Evolutionary conservation across 2,888 invertebrate species (phyloP), one percentile per base, ranked within the genome.

Genomic region (Ectobius pallidus): DNA sequence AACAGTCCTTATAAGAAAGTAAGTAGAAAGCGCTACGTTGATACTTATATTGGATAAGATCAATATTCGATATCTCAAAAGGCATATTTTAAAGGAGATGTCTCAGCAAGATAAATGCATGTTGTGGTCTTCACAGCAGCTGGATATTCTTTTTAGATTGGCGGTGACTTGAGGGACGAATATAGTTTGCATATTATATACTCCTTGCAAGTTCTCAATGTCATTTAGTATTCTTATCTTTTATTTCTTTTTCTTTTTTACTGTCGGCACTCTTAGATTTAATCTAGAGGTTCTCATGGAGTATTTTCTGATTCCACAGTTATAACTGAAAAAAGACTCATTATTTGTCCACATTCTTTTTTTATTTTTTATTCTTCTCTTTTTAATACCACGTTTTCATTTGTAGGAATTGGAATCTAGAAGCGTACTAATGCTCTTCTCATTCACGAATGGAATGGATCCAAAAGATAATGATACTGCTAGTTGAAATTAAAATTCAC

Each of bases 161-260:
- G 52, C 25, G 52, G 25, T 52, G 52, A 52, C 25, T 52, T 52
- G 52, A 16, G 46, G 52, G 52, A 52, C 52, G 52, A 52, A 20
- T 52, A 11, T 25, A 52, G 25, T 52, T 52, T 52, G 52, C 52
- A 52, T 52, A 52, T n/a, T n/a, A n/a, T 52, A 52, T 52, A 52
- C 52, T 25, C 22, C 14, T 20, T 25, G 39, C 52, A 22, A 22
- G 52, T 52, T 52, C 20, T 52, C 22, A 52, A 52, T 25, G 20
- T n/a, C n/a, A n/a, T n/a, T n/a, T n/a, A n/a, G n/a, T 46, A 46
- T 46, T 46, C 46, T 46, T 20, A 18, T 46, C 46, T 46, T 18
- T 9, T 2, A n/a, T 20, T n/a, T 46, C 18, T 46, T 46, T 14
- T 44, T 49, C 49, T 18, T 20, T 22, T 22, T n/a, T 52, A 25